A percentile compares a stretch with the other conserved stretches of the same genome.
Evolutionary conservation across 2,113 vertebrate species (phyloP).

Genomic region (Arenaria interpres): DNA sequence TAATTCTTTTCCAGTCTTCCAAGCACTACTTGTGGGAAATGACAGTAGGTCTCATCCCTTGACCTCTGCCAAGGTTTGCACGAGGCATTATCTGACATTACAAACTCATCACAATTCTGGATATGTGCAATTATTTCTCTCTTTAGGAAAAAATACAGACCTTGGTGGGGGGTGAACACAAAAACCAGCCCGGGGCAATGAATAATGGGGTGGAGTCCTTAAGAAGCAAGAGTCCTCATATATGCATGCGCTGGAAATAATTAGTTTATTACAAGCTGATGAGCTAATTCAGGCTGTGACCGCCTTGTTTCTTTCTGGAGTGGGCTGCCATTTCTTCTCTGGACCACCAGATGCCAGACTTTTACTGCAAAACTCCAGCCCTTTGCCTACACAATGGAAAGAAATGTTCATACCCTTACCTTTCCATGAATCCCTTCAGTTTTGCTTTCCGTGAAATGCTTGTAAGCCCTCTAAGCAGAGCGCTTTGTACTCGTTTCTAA

Average conservation of each 20-base stretch:
- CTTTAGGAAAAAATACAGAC: background rate
- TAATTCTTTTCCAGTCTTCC: background rate
- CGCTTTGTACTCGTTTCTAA: accelerated
- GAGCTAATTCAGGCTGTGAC: background rate
- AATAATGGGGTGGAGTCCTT: background rate
- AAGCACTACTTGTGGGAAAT: background rate
- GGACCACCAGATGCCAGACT: conserved; percentile 81
- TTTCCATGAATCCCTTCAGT: background rate
- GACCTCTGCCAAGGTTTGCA: background rate
- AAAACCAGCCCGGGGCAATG: accelerated
- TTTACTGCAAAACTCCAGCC: conserved; percentile 71
- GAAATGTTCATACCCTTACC: background rate
- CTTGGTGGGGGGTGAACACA: background rate
- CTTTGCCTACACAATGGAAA: background rate
- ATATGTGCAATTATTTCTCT: background rate
- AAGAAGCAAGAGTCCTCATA: background rate
- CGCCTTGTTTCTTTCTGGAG: background rate
- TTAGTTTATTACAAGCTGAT: background rate
- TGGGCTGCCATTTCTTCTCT: background rate
- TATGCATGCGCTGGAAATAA: background rate
- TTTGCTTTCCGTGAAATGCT: background rate
- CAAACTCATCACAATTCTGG: background rate
- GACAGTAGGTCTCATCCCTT: background rate
- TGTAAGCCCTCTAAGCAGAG: background rate
- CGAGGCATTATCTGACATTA: background rate